Conservation (phyloP, 1,140 invertebrate genomes). For the Drosophila arawakana region DNA sequence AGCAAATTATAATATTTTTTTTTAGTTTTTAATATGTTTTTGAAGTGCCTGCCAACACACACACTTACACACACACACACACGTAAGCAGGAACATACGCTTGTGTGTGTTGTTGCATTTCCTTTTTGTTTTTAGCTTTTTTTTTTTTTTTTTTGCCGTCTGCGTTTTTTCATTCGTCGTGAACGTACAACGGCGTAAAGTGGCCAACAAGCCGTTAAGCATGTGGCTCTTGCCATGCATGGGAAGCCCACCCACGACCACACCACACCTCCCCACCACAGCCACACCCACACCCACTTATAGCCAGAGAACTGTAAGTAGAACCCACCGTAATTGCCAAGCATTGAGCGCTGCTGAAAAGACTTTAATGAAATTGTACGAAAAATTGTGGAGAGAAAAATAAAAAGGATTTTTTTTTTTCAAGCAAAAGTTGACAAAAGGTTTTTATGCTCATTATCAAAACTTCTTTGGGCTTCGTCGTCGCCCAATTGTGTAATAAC, state of each 20-base stretch:
- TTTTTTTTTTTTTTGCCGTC: conserved; percentile 51
- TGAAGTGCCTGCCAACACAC: conserved; percentile 30
- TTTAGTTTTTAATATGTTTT: conserved; percentile 36
- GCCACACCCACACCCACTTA: too few species aligned
- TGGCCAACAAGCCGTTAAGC: conserved; percentile 79
- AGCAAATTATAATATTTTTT: conserved; percentile 10
- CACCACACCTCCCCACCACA: neutral
- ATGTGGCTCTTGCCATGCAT: conserved; percentile 41
- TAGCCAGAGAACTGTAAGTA: neutral
- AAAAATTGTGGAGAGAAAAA: conserved; percentile 11
- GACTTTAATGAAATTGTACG: conserved; percentile 36
- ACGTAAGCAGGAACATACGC: neutral
- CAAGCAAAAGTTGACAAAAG: conserved; percentile 40
- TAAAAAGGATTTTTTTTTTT: neutral
- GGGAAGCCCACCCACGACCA: conserved; percentile 5
- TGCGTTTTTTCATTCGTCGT: conserved; percentile 38
- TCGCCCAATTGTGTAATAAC: conserved; percentile 36
- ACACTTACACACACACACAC: conserved; percentile 7
- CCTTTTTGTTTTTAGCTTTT: conserved; percentile 43
- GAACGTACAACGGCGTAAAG: conserved; percentile 67
- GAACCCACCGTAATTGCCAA: neutral
- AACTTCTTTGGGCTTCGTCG: conserved; percentile 1
- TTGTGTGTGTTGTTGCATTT: conserved; percentile 15
- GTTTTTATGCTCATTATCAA: conserved; percentile 45
- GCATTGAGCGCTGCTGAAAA: conserved; percentile 18